Percentiles rank a stretch among this genome's conserved stretches.
Evolutionary conservation across 2,797 vertebrate genomes (phyloP).

Genomic region (Typhlichthys eigenmanni): DNA sequence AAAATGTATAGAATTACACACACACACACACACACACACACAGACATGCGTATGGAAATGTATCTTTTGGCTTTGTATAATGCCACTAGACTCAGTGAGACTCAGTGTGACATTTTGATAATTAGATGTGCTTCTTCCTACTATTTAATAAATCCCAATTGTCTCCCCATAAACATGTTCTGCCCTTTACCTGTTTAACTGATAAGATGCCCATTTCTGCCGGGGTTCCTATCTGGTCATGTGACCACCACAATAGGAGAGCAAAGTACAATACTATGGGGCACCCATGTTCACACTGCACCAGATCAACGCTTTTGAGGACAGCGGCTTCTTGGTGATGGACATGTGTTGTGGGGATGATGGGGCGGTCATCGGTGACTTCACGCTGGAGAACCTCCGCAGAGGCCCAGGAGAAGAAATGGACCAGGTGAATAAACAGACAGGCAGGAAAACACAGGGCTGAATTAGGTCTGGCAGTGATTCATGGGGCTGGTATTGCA

Average conservation of each 20-base stretch:
- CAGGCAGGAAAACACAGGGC: neutral
- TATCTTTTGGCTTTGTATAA: neutral
- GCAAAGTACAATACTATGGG: constrained; percentile 75
- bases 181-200: neutral
- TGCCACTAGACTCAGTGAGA: neutral
- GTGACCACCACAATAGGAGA: constrained; percentile 63
- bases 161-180: constrained; percentile 9
- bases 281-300: constrained; percentile 84
- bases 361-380: constrained; percentile 75
- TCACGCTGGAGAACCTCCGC: constrained; percentile 84
- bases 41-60: neutral
- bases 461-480: neutral
- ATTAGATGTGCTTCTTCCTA: neutral
- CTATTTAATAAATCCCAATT: neutral
- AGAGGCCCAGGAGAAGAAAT: constrained; percentile 73
- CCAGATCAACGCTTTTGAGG: constrained; percentile 93
- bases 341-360: constrained; percentile 90
- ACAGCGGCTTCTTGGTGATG: constrained; percentile 84
- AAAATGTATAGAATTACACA: neutral
- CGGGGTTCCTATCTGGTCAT: constrained; percentile 1
- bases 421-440: constrained; percentile 64
- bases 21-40: neutral
- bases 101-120: neutral
- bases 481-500: no score
- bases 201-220: constrained; percentile 3